Percentiles rank a stretch among this genome's conserved stretches.
phyloP scores from a whole-genome alignment of 2,113 vertebrate genomes.

The Cichladusa arquata region DNA sequence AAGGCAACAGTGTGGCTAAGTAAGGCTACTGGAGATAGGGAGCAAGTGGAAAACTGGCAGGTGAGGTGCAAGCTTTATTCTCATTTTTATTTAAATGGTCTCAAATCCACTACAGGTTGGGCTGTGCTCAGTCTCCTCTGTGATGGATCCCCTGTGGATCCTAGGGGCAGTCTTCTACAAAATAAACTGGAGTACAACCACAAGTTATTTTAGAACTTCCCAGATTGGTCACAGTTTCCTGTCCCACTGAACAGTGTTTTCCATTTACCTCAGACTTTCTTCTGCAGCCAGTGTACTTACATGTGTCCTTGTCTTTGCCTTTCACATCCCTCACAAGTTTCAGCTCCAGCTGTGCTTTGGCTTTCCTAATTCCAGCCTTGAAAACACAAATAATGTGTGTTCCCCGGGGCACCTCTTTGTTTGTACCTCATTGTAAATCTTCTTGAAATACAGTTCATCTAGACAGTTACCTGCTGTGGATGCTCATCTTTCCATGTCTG shows the following conservation, averaged over 20 bases:
- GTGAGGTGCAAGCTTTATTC: background rate
- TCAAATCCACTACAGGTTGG: background rate
- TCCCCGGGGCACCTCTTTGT: background rate
- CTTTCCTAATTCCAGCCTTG: background rate
- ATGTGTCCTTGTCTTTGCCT: background rate
- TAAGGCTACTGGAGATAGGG: background rate
- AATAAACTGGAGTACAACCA: background rate
- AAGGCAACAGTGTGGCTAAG: background rate
- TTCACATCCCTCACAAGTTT: background rate
- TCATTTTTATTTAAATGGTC: background rate
- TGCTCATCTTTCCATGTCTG: rapidly evolving
- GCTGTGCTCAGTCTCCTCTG: background rate
- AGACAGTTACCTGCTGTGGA: background rate
- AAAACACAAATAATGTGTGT: background rate
- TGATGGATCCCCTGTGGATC: background rate
- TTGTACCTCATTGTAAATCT: background rate
- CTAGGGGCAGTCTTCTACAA: background rate
- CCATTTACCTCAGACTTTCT: background rate
- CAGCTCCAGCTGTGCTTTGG: background rate
- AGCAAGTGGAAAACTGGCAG: background rate
- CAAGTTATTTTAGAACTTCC: background rate
- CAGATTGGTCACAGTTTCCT: background rate
- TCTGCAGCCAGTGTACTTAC: background rate
- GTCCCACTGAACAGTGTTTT: background rate
- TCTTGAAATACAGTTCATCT: background rate